Evolutionary conservation across 1,140 invertebrate genomes (phyloP), one percentile per base, ranked within the genome.

Genomic region (Macrostomum lignano): DNA sequence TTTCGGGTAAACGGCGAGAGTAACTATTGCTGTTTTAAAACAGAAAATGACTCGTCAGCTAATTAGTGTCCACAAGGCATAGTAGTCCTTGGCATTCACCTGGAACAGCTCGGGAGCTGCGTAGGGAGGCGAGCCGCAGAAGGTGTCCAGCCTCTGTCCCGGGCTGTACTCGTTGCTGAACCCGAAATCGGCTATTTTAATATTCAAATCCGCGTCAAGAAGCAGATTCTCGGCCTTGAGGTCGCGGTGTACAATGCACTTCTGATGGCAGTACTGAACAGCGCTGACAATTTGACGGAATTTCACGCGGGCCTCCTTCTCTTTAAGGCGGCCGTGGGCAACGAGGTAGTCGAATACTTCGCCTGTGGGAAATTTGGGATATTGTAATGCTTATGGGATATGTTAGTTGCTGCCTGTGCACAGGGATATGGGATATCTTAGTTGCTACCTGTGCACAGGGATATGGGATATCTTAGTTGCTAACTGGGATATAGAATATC

Each of bases 261-360:
- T 91, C 64, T 88, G 82, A 62, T 93, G 82, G 62, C 84, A 86
- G 67, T 93, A 93, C 65, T 91, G 82, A 45, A 93, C 82, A 46
- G 82, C 82, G 38, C 81, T 88, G 28, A 93, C 82, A 55, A 93
- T 93, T 64, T 91, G 82, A 64, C 71, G 71, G 61, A 94, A 94
- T 52, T 88, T 74, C 42, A 70, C 63, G 40, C 82, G 64, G 6
- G 86, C 84, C 46, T 81, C 74, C 44, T 71, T 68, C 55, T 94
- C 88, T 36, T 68, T 70, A 75, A 96, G 79, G 44, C 77, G 63
- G n/a, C 81, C 81, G 58, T 88, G 78, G 42, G 71, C 67, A 25
- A 84, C 81, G 32, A 94, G 70, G 52, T 84, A 76, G 66, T 93
- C 81, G 79, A 62, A 51, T 49, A 46, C 35, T 17, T 36, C 34